Evolutionary conservation across 2,113 vertebrate genomes (phyloP).

Genomic region (Albula glossodonta): DNA sequence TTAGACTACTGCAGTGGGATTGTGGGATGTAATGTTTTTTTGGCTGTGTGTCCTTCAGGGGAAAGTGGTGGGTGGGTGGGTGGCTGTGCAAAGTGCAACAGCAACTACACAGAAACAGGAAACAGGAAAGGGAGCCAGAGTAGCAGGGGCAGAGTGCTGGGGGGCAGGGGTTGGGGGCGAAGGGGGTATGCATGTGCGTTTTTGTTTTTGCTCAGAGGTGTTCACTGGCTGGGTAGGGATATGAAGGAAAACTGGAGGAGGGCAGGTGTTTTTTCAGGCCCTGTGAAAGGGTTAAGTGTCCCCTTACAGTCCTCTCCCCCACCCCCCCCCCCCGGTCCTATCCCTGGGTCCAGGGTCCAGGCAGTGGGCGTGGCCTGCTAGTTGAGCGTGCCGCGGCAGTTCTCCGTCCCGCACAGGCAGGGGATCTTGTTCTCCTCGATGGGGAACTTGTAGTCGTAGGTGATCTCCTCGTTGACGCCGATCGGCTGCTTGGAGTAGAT

Average conservation of each 20-base stretch:
- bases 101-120: no score
- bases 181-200: not conserved
- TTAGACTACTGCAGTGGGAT: not conserved
- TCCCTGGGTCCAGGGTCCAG: not conserved
- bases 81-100: not conserved
- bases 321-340: not conserved
- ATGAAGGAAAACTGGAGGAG: not conserved
- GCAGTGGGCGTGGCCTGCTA: slow-evolving; percentile 45
- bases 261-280: no score
- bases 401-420: slow-evolving; percentile 89
- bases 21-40: not conserved
- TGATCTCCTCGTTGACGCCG: slow-evolving; percentile 90
- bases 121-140: not conserved
- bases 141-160: not conserved
- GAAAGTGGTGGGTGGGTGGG: not conserved
- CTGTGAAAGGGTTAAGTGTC: no score
- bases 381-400: slow-evolving; percentile 90
- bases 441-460: slow-evolving; percentile 96
- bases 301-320: no score
- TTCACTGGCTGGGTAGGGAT: not conserved
- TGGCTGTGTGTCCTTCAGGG: not conserved
- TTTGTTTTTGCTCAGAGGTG: not conserved
- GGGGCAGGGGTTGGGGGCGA: not conserved
- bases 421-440: slow-evolving; percentile 97
- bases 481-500: slow-evolving; percentile 96